A percentile compares a stretch with the other conserved stretches of the same genome.
phyloP scores from a whole-genome alignment of 2,888 invertebrate genomes.

The Drosophila subsilvestris region DNA sequence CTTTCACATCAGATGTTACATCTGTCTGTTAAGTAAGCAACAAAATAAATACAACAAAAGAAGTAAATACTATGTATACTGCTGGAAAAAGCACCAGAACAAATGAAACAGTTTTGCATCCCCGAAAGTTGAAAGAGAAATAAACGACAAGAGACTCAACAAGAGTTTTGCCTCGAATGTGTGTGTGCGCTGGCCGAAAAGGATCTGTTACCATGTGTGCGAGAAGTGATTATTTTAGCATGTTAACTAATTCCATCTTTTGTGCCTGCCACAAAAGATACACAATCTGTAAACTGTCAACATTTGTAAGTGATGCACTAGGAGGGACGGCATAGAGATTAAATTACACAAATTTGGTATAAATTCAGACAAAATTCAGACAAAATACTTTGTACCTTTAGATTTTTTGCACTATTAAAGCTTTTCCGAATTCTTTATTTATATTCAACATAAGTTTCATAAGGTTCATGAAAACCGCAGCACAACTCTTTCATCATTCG shows the following conservation, averaged over 20 bases:
- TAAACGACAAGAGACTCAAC: conserved; percentile 15
- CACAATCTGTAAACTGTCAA: conserved; percentile 13
- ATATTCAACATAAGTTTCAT: background rate
- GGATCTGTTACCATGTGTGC: conserved; percentile 13
- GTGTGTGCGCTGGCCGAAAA: conserved; percentile 5
- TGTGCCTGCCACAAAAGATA: conserved; percentile 31
- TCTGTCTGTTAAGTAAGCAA: conserved; percentile 49
- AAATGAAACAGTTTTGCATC: conserved; percentile 16
- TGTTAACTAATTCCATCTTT: conserved; percentile 33
- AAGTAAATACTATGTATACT: background rate
- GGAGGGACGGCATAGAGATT: background rate
- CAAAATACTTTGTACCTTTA: too few relatives aligned
- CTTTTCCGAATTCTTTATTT: background rate
- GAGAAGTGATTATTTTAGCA: conserved; percentile 26
- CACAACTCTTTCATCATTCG: background rate
- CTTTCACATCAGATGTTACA: conserved; percentile 45
- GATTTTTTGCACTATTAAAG: background rate
- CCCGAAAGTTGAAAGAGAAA: conserved; percentile 17
- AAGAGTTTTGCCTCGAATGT: background rate
- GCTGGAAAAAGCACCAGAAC: conserved; percentile 1
- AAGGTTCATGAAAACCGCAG: background rate
- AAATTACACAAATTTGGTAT: too few relatives aligned
- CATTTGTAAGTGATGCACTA: background rate
- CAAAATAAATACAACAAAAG: conserved; percentile 38
- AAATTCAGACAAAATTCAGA: too few relatives aligned